These are phyloP conservation scores for Villa cingulata DNA, from an alignment of 2,888 invertebrate species.

Conservation along the genomic window DNA sequence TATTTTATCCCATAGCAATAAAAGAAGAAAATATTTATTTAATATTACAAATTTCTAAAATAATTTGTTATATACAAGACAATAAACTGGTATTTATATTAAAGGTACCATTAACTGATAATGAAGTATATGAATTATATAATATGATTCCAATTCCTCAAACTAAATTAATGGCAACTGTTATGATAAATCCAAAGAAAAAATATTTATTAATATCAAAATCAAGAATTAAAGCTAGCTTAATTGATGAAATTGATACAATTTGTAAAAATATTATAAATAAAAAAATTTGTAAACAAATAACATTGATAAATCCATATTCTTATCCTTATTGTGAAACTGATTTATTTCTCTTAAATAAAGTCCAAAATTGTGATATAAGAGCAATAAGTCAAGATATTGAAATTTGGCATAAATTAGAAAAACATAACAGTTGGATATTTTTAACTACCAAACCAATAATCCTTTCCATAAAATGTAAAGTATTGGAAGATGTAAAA, in stretches of 20 bases:
- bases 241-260: not conserved
- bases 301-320: not conserved
- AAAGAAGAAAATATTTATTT: not conserved
- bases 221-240: not conserved
- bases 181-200: not conserved
- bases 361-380: not conserved
- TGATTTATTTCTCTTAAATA: not conserved
- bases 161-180: not conserved
- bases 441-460: not conserved
- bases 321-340: not conserved
- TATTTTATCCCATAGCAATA: not conserved
- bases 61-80: not conserved
- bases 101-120: not conserved
- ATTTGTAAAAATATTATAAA: not conserved
- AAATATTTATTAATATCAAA: not conserved
- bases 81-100: not conserved
- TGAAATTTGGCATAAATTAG: conserved; percentile 2
- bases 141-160: not conserved
- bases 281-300: not conserved
- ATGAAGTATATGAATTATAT: not conserved
- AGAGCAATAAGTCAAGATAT: not conserved
- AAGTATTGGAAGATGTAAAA: not conserved
- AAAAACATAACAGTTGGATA: conserved; percentile 1
- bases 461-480: not conserved
- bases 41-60: not conserved